A percentile compares a stretch with the other conserved stretches of the same genome.
These are phyloP conservation scores for Heliconius hewitsoni DNA, from an alignment of 1,140 invertebrate species.

Conservation along the genomic window DNA sequence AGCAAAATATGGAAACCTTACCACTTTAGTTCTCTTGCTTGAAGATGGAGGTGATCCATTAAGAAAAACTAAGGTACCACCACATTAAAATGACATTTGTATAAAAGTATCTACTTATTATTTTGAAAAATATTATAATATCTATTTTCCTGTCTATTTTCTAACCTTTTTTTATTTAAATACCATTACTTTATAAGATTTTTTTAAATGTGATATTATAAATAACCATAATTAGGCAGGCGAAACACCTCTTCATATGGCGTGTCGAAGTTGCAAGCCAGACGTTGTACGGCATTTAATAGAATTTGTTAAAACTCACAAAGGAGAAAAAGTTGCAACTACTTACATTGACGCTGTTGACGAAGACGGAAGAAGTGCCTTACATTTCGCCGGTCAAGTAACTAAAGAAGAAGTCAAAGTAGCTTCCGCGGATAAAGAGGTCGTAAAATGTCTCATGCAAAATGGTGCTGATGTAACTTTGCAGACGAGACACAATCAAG, in stretches of 20 bases:
- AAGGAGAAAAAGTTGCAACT: slow-evolving; percentile 86
- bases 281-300: slow-evolving; percentile 93
- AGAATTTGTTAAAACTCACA: slow-evolving; percentile 90
- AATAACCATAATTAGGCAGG: slow-evolving; percentile 86
- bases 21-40: slow-evolving; percentile 91
- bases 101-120: neutral
- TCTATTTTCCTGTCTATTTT: too few relatives aligned
- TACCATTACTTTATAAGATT: neutral
- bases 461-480: slow-evolving; percentile 93
- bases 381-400: slow-evolving; percentile 94
- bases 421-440: slow-evolving; percentile 93
- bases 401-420: slow-evolving; percentile 88
- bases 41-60: slow-evolving; percentile 95
- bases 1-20: slow-evolving; percentile 92
- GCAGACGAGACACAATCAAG: slow-evolving; percentile 91
- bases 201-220: neutral
- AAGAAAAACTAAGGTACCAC: slow-evolving; percentile 91
- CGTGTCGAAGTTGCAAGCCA: slow-evolving; percentile 91
- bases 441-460: slow-evolving; percentile 93
- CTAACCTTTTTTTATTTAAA: too few relatives aligned
- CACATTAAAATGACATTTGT: neutral
- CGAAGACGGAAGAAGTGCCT: slow-evolving; percentile 94
- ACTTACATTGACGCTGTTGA: slow-evolving; percentile 91
- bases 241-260: slow-evolving; percentile 97
- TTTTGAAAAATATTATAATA: too few relatives aligned